These are phyloP conservation scores for Halichoerus grypus DNA, from an alignment of 2,113 vertebrate genomes.

Conservation along the genomic window DNA sequence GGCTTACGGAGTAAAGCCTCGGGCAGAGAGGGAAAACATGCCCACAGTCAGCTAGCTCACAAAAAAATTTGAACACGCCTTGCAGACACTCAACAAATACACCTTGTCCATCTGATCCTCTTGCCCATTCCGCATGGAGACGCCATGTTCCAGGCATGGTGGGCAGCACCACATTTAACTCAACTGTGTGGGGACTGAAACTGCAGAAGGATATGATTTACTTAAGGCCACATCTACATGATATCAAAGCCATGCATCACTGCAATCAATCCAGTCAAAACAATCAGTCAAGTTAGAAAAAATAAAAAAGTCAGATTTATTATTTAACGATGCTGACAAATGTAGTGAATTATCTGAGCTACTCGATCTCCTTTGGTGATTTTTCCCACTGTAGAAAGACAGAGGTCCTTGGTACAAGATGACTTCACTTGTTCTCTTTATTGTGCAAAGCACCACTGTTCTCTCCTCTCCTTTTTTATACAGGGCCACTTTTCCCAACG, in stretches of 20 bases:
- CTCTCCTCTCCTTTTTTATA: not conserved
- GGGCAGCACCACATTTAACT: not conserved
- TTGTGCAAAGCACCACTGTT: not conserved
- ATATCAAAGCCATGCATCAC: not conserved
- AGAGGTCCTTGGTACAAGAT: not conserved
- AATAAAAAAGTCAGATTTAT: conserved; percentile 13
- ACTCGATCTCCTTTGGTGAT: not conserved
- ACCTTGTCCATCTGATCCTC: not conserved
- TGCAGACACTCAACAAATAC: not conserved
- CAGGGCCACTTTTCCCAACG: not conserved
- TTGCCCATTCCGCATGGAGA: not conserved
- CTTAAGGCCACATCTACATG: not conserved
- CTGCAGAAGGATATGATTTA: not conserved
- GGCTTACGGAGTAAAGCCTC: not conserved
- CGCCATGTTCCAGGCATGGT: no score
- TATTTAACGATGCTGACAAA: not conserved
- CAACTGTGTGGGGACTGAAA: not conserved
- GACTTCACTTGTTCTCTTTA: not conserved
- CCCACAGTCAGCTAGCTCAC: not conserved
- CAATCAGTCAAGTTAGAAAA: not conserved
- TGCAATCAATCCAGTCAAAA: not conserved
- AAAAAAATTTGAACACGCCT: not conserved
- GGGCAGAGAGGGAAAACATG: not conserved
- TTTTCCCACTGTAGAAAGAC: not conserved
- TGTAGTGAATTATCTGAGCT: not conserved